phyloP scores from a whole-genome alignment of 2,113 vertebrate species.

The Gyps fulvus region DNA sequence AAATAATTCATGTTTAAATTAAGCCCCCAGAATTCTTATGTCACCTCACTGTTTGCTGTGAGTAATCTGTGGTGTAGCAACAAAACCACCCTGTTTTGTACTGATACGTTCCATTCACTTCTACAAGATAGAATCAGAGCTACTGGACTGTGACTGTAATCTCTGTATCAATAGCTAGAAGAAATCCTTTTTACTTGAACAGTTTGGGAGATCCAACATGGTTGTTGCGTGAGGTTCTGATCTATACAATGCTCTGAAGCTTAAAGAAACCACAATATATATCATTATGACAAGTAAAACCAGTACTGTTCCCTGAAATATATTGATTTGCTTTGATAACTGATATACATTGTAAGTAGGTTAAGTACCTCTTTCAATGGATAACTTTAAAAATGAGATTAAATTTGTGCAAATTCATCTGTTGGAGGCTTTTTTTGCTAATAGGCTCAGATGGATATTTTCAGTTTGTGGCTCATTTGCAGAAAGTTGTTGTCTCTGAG shows the following conservation, averaged over 20 bases:
- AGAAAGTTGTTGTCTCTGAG: neutral
- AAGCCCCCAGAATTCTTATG: neutral
- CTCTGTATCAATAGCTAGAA: neutral
- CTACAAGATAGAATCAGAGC: neutral
- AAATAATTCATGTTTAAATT: conserved; percentile 6
- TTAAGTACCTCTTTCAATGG: neutral
- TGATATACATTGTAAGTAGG: neutral
- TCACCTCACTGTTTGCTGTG: neutral
- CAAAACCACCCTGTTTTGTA: neutral
- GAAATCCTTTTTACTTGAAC: neutral
- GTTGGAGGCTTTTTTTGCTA: neutral
- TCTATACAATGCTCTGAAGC: neutral
- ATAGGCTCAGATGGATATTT: neutral
- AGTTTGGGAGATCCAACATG: neutral
- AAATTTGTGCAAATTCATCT: neutral
- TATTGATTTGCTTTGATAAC: neutral
- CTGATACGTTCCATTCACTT: neutral
- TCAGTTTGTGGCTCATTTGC: neutral
- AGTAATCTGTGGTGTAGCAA: neutral
- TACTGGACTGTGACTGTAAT: neutral
- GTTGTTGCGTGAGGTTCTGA: neutral
- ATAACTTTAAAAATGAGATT: neutral
- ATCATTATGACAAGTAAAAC: neutral
- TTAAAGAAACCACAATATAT: neutral
- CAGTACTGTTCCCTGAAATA: neutral